These are phyloP conservation scores for Xenopus tropicalis DNA, from an alignment of 2,113 vertebrate species.

Conservation along the genomic window DNA sequence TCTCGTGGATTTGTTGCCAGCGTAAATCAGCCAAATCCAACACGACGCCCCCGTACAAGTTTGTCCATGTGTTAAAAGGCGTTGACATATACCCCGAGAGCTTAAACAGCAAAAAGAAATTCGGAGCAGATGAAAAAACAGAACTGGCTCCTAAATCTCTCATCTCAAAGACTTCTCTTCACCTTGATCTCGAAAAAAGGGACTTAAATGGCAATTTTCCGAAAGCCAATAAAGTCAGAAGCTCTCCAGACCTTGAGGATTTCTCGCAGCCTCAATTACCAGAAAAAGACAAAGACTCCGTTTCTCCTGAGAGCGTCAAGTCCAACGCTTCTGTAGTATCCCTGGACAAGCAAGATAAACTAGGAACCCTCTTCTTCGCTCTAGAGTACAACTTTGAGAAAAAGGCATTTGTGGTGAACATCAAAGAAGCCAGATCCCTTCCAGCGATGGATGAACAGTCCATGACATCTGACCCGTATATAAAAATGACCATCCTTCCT, in stretches of 20 bases:
- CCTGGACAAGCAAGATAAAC: conserved; percentile 70
- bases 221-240: conserved; percentile 76
- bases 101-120: conserved; percentile 90
- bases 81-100: conserved; percentile 96
- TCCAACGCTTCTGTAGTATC: conserved; percentile 81
- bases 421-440: conserved; percentile 89
- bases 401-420: conserved; percentile 94
- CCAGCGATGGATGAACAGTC: conserved; percentile 95
- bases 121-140: conserved; percentile 74
- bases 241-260: conserved; percentile 77
- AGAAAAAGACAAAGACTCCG: conserved; percentile 72
- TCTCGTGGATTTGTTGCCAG: conserved; percentile 97
- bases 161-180: conserved; percentile 72
- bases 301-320: conserved; percentile 77
- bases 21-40: conserved; percentile 89
- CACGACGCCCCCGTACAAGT: conserved; percentile 94
- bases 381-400: conserved; percentile 95
- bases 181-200: conserved; percentile 88
- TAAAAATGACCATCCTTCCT: conserved; percentile 94
- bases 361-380: conserved; percentile 90
- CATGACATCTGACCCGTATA: conserved; percentile 96
- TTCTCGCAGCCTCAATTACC: conserved; percentile 70
- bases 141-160: conserved; percentile 66
- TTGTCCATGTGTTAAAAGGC: conserved; percentile 97
- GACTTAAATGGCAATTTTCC: conserved; percentile 97